Evolutionary conservation across 2,888 invertebrate species (phyloP).

Genomic region (Cataglyphis rosenhaueri): DNA sequence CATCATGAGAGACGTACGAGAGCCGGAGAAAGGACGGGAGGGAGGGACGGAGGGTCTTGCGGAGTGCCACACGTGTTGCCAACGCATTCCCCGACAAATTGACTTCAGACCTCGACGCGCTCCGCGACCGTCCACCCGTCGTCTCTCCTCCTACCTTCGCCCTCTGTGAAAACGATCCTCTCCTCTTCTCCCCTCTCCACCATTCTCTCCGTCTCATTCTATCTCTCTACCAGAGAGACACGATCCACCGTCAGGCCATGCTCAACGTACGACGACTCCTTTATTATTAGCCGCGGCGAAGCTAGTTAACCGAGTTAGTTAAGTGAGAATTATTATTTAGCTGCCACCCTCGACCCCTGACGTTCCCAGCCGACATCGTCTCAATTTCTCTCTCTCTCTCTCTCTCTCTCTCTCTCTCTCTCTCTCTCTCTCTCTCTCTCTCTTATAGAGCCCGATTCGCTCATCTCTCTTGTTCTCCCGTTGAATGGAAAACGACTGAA

Average conservation of each 20-base stretch:
- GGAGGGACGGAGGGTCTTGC: constrained; percentile 57
- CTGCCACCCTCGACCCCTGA: constrained; percentile 62
- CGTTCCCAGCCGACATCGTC: constrained; percentile 25
- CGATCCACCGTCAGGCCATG: constrained; percentile 60
- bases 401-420: neutral
- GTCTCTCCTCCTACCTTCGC: constrained; percentile 57
- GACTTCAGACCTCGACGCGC: constrained; percentile 83
- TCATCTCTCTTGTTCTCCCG: constrained; percentile 23
- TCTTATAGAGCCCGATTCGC: constrained; percentile 7
- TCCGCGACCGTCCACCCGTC: constrained; percentile 68
- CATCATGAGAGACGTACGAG: constrained; percentile 40
- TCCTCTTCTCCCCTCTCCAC: constrained; percentile 41
- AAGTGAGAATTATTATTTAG: constrained; percentile 85
- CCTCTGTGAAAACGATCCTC: constrained; percentile 74
- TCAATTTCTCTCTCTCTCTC: constrained; percentile 10
- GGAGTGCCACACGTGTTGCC: constrained; percentile 82
- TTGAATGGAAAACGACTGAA: constrained; percentile 65
- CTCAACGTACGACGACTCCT: constrained; percentile 80
- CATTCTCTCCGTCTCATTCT: constrained; percentile 31
- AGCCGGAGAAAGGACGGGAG: neutral
- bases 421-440: constrained; percentile 12
- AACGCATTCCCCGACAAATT: constrained; percentile 85
- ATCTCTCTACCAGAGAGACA: constrained; percentile 37
- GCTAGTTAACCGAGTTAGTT: constrained; percentile 85
- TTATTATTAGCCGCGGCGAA: constrained; percentile 84